A percentile compares a stretch with the other conserved stretches of the same genome.
Evolutionary conservation across 2,797 vertebrate genomes (phyloP).

Genomic region (Chaenodraco wilsoni): DNA sequence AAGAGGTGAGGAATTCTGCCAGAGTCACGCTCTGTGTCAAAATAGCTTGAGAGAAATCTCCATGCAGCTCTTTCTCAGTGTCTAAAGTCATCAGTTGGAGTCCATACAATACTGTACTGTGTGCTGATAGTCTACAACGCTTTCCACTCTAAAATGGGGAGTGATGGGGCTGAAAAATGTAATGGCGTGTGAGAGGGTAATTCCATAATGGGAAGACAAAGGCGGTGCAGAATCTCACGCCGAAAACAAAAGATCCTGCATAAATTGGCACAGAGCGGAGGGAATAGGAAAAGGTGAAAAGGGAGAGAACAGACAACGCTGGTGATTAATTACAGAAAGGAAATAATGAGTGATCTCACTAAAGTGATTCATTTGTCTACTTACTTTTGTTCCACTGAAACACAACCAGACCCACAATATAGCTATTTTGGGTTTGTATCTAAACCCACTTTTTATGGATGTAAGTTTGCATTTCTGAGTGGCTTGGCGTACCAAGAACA

Average conservation of each 20-base stretch:
- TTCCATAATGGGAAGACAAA: constrained; percentile 52
- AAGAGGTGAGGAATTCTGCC: constrained; percentile 61
- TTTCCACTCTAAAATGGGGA: constrained; percentile 27
- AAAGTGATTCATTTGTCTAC: constrained; percentile 9
- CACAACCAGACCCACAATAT: constrained; percentile 11
- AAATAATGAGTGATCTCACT: constrained; percentile 21
- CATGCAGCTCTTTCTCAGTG: constrained; percentile 26
- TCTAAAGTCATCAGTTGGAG: constrained; percentile 54
- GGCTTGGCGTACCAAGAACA: too few relatives aligned
- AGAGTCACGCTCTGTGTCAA: constrained; percentile 65
- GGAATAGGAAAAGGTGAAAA: not conserved
- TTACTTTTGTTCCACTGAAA: not conserved
- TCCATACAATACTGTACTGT: constrained; percentile 37
- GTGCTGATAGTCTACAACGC: constrained; percentile 1
- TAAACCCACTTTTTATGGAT: not conserved
- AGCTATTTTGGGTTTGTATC: not conserved
- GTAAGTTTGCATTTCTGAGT: too few relatives aligned
- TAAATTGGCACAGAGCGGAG: not conserved
- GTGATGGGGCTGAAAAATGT: constrained; percentile 25
- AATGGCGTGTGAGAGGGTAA: constrained; percentile 41
- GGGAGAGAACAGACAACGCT: not conserved
- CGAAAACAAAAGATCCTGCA: constrained; percentile 19
- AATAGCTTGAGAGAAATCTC: constrained; percentile 62
- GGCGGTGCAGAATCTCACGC: constrained; percentile 14
- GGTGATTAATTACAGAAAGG: constrained; percentile 10